These are phyloP conservation scores for Pachycephala philippinensis DNA, from an alignment of 2,113 vertebrate genomes.

Conservation along the genomic window DNA sequence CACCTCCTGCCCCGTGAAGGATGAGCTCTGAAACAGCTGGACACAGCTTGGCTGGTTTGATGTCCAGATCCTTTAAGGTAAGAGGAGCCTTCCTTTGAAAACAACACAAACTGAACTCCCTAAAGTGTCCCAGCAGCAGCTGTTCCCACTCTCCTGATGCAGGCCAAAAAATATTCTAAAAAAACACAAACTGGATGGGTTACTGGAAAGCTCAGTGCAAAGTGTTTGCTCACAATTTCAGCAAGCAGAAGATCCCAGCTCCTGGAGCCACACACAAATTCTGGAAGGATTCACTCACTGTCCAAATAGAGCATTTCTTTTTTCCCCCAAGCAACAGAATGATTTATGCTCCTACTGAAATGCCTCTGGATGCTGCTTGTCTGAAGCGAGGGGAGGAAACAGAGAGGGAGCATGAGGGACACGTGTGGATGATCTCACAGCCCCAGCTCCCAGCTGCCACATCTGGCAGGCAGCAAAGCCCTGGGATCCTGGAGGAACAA, in stretches of 20 bases:
- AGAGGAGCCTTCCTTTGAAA: background rate
- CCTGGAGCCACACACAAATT: background rate
- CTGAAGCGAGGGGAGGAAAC: background rate
- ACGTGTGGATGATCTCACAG: conserved; percentile 27
- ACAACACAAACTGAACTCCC: background rate
- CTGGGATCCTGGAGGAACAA: background rate
- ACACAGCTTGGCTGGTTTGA: background rate
- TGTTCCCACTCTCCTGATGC: background rate
- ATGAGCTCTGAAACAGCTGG: background rate
- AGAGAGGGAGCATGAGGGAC: background rate
- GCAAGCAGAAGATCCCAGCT: background rate
- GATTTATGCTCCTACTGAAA: background rate
- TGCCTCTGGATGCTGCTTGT: background rate
- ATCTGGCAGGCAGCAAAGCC: conserved; percentile 29
- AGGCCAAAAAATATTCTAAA: background rate
- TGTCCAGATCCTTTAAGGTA: background rate
- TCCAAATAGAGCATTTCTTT: background rate
- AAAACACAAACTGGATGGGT: background rate
- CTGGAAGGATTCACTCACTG: background rate
- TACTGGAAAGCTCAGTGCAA: background rate
- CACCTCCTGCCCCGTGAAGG: background rate
- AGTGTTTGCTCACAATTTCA: background rate
- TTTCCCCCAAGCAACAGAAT: background rate
- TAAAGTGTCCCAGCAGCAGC: background rate
- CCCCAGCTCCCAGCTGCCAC: conserved; percentile 17